Conservation (phyloP, 53 echinoderm and acorn worm species). For the Antedon mediterranea region DNA sequence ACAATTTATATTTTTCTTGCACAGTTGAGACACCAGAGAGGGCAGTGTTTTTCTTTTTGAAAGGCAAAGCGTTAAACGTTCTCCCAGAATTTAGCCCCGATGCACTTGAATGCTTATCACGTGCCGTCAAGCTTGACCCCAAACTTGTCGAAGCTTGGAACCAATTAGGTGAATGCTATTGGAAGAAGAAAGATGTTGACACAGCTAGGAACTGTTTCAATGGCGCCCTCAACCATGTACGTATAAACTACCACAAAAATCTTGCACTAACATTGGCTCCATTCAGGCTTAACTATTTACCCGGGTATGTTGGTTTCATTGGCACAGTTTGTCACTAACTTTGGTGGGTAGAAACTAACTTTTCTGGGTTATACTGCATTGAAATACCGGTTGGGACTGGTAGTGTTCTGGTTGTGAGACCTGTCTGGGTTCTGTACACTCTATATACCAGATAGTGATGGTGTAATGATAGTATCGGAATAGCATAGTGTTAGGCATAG, state of each 20-base stretch:
- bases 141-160: conserved; percentile 98
- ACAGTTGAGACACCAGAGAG: conserved; percentile 45
- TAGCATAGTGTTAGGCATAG: no score
- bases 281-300: no score
- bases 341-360: no score
- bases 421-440: no score
- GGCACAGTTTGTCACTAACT: no score
- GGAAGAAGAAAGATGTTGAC: conserved; percentile 91
- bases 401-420: no score
- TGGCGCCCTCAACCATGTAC: conserved; percentile 91
- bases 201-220: conserved; percentile 91
- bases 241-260: background rate
- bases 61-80: conserved; percentile 78
- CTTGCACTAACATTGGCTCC: no score
- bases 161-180: conserved; percentile 91
- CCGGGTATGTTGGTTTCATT: no score
- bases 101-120: conserved; percentile 68
- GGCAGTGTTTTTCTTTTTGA: conserved; percentile 50
- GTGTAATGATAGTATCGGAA: no score
- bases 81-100: conserved; percentile 70
- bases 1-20: background rate
- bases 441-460: no score
- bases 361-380: no score
- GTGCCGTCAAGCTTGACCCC: conserved; percentile 90
- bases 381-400: no score